These are phyloP conservation scores for Origma solitaria DNA, from an alignment of 2,113 vertebrate genomes.

Conservation along the genomic window DNA sequence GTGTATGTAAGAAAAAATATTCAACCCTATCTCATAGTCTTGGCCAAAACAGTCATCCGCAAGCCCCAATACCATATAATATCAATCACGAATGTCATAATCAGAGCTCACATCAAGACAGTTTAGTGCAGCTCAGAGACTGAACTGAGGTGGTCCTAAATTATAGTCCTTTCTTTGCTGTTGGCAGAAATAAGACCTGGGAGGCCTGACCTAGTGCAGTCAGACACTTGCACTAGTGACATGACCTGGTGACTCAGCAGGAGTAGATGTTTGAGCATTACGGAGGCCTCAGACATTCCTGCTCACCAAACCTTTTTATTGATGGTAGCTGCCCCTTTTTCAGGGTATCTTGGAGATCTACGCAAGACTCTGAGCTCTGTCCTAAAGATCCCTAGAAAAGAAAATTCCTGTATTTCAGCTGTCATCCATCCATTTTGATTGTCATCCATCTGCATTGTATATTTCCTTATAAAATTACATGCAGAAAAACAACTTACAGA, in stretches of 20 bases:
- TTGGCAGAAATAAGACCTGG: not conserved
- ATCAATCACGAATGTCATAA: not conserved
- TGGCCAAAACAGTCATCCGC: not conserved
- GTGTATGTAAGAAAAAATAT: not conserved
- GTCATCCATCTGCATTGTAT: not conserved
- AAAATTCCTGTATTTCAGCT: not conserved
- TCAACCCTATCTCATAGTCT: not conserved
- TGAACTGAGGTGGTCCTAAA: not conserved
- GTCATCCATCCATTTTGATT: not conserved
- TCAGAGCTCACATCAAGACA: not conserved
- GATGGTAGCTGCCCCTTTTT: not conserved
- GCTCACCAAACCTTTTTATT: not conserved
- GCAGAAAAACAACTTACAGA: not conserved
- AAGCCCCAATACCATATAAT: not conserved
- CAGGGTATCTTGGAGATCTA: not conserved
- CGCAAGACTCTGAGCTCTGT: not conserved
- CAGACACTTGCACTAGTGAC: not conserved
- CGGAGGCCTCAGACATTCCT: not conserved
- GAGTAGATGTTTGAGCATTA: not conserved
- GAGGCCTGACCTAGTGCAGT: not conserved
- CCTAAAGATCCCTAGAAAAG: not conserved
- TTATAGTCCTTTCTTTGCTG: not conserved
- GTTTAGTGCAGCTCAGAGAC: not conserved
- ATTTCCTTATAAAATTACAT: not conserved
- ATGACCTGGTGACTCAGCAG: not conserved